Evolutionary conservation across 2,888 invertebrate species (phyloP), one percentile per base, ranked within the genome.

Genomic region (Chaetogeoica ovagalla): DNA sequence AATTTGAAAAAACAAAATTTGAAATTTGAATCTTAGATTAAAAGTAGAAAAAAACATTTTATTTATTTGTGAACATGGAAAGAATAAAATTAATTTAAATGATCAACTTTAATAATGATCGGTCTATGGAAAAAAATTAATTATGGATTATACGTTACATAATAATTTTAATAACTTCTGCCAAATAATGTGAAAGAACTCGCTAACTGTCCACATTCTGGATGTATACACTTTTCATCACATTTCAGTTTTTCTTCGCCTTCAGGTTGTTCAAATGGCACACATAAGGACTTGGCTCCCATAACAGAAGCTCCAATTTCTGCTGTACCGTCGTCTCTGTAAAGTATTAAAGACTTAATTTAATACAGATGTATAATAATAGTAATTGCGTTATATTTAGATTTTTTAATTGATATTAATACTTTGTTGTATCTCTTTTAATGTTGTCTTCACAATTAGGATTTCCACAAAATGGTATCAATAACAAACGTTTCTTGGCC

Each of bases 201-300:
- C 3, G 98, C 93, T 84, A 91, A 91, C 81, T 89, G 90, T 39
- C 87, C 89, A 87, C 99, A 99, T 77, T 88, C 88, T 0, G 96
- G 95, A 87, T 96, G 91, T 84, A 99, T 93, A 87, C 99, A 99
- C 84, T 91, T 91, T 83, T 93, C 90, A 5, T 86, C 86, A 15
- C 88, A 85, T 3, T 90, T 89, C 0, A 94, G 93, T 63, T 70
- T 52, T 52, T 77, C 60, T 17, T 57, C 13, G 55, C 85, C 84
- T 69, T 86, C 86, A 7, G 91, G 91, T 85, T 96, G 98, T 71
- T 94, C 90, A 86, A 98, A 94, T 5, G 99, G 99, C 85, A 98
- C 95, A 86, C 99, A 99, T n/a, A 99, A 89, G 13, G 96, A 93
- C 87, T 99, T 99, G 11, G 99, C 99, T 62, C 99, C 99, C 98